A percentile compares a stretch with the other conserved stretches of the same genome.
These are phyloP conservation scores for Agriopis leucophaearia DNA, from an alignment of 2,888 invertebrate species.

Conservation along the genomic window DNA sequence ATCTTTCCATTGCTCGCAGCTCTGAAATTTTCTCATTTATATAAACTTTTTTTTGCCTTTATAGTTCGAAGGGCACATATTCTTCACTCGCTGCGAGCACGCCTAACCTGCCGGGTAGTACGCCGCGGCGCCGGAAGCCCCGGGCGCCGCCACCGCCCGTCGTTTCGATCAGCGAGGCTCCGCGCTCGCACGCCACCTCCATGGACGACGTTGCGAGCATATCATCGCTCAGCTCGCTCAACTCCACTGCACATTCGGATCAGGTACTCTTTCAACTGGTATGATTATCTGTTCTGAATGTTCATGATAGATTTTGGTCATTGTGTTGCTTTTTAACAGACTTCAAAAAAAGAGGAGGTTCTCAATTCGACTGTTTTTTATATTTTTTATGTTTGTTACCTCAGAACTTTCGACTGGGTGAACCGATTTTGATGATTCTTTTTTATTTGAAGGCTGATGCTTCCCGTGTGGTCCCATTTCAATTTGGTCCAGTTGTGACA, in stretches of 20 bases:
- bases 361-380: too few relatives aligned
- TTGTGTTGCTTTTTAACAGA: too few relatives aligned
- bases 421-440: too few relatives aligned
- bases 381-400: too few relatives aligned
- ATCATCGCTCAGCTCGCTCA: conserved; percentile 78
- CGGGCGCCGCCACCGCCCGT: conserved; percentile 89
- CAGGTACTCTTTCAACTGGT: conserved; percentile 58
- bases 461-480: too few relatives aligned
- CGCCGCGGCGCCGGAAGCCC: conserved; percentile 87
- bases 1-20: too few relatives aligned
- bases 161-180: conserved; percentile 52
- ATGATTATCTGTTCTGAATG: not conserved
- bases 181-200: conserved; percentile 62
- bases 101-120: conserved; percentile 75
- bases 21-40: not conserved
- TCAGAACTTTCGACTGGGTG: too few relatives aligned
- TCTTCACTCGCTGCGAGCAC: conserved; percentile 75
- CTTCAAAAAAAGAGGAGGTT: too few relatives aligned
- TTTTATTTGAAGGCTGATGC: too few relatives aligned
- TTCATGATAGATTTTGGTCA: not conserved
- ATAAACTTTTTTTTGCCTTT: not conserved
- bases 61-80: conserved; percentile 69
- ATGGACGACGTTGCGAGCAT: conserved; percentile 80
- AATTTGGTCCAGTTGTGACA: too few relatives aligned
- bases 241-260: conserved; percentile 75